Conservation (phyloP, 2,797 vertebrate genomes). For the Diplodus sargus region DNA sequence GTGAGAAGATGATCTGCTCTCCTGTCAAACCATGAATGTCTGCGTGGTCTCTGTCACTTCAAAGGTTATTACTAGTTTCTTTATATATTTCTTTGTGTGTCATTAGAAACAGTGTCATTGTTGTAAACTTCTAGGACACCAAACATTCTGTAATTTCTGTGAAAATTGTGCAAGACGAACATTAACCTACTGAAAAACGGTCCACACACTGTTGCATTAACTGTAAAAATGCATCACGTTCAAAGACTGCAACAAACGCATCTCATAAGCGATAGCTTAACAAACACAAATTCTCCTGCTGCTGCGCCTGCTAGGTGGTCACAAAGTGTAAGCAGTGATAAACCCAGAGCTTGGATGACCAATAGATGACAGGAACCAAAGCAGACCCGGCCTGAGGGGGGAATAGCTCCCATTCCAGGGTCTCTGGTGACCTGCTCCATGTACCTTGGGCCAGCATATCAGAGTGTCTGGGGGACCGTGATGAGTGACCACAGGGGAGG, state of each 20-base stretch:
- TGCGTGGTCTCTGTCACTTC: background rate
- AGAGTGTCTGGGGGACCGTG: slow-evolving; percentile 66
- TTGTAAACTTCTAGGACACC: too few relatives aligned
- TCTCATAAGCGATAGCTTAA: background rate
- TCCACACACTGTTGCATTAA: background rate
- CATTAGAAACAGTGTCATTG: background rate
- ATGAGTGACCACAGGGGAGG: slow-evolving; percentile 81
- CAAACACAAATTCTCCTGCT: background rate
- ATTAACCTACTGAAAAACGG: background rate
- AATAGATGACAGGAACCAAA: slow-evolving; percentile 69
- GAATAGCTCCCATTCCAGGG: slow-evolving; percentile 88
- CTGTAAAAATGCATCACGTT: background rate
- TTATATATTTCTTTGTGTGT: background rate
- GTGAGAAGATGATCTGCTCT: background rate
- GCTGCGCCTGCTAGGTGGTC: slow-evolving; percentile 18
- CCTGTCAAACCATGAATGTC: background rate
- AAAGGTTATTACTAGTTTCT: background rate
- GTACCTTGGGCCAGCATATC: slow-evolving; percentile 74
- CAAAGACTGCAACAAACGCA: background rate
- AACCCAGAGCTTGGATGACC: slow-evolving; percentile 27
- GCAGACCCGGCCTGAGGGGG: slow-evolving; percentile 83
- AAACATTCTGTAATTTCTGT: slow-evolving; percentile 10
- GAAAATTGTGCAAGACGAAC: background rate
- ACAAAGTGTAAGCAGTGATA: slow-evolving; percentile 38
- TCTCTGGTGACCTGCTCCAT: slow-evolving; percentile 83